Conservation (phyloP, 2,113 vertebrate genomes). For the mouse (Mus musculus) region DNA sequence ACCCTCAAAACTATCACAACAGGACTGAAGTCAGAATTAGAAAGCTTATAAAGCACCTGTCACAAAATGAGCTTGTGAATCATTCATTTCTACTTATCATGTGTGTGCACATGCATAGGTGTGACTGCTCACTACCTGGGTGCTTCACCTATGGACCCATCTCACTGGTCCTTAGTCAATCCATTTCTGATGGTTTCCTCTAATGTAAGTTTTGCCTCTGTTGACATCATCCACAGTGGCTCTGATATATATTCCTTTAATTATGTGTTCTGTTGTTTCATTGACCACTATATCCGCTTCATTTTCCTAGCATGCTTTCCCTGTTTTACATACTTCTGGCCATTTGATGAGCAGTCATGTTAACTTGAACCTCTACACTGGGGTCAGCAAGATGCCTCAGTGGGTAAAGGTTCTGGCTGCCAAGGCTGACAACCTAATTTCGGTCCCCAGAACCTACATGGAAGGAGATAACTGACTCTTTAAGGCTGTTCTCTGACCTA, state of each 20-base stretch:
- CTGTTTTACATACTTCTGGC: slow-evolving; percentile 35
- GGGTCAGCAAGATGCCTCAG: not conserved
- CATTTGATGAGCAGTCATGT: slow-evolving; percentile 52
- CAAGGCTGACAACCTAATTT: not conserved
- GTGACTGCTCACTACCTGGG: not conserved
- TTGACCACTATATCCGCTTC: not conserved
- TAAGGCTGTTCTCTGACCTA: not conserved
- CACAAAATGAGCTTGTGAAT: slow-evolving; percentile 26
- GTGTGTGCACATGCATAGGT: not conserved
- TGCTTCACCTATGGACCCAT: not conserved
- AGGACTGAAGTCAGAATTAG: slow-evolving; percentile 49
- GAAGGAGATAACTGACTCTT: not conserved
- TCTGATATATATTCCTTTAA: not conserved
- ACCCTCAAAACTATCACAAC: not conserved
- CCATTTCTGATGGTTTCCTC: not conserved
- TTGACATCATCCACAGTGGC: not conserved
- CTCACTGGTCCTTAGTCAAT: not conserved
- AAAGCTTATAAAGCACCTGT: slow-evolving; percentile 30
- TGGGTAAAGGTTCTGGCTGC: not conserved
- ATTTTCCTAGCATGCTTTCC: slow-evolving; percentile 42
- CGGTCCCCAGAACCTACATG: not conserved
- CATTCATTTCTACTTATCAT: not conserved
- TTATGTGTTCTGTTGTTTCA: slow-evolving; percentile 6
- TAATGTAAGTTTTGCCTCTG: not conserved
- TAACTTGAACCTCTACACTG: slow-evolving; percentile 47